Conservation (phyloP, 2,113 vertebrate genomes). For the Atlantisia rogersi region DNA sequence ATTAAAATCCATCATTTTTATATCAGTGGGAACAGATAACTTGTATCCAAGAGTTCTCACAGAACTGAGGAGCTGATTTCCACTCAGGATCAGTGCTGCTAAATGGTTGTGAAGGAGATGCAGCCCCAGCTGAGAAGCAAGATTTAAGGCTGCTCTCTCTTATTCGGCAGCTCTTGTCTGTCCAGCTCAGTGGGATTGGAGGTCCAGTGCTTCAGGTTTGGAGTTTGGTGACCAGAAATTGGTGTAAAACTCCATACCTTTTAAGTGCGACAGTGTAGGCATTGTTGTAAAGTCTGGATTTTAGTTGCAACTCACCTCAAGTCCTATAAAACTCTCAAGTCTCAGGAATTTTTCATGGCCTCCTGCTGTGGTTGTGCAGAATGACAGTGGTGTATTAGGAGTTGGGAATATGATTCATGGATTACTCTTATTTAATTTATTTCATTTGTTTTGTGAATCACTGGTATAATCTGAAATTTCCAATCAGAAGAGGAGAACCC, state of each 20-base stretch:
- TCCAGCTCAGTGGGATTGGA: background rate
- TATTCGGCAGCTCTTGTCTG: background rate
- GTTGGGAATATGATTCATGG: background rate
- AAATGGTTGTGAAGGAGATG: background rate
- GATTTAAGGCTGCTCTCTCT: background rate
- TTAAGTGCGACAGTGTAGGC: too few species aligned
- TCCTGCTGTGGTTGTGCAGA: background rate
- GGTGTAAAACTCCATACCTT: background rate
- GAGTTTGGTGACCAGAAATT: background rate
- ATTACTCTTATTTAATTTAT: background rate
- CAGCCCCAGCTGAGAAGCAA: background rate
- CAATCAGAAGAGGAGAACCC: background rate
- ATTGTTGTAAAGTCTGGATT: background rate
- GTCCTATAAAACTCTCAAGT: background rate
- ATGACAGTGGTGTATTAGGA: background rate
- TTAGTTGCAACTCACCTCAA: background rate
- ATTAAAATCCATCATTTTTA: constrained; percentile 56
- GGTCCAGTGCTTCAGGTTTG: background rate
- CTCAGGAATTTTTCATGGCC: background rate
- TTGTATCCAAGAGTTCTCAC: background rate
- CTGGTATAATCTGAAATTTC: background rate
- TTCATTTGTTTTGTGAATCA: rapidly evolving
- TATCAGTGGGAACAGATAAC: constrained; percentile 28
- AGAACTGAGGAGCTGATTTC: constrained; percentile 28
- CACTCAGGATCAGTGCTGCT: constrained; percentile 24